Evolutionary conservation across 2,797 vertebrate species (phyloP).

Genomic region (Schizopygopsis pylzovi): DNA sequence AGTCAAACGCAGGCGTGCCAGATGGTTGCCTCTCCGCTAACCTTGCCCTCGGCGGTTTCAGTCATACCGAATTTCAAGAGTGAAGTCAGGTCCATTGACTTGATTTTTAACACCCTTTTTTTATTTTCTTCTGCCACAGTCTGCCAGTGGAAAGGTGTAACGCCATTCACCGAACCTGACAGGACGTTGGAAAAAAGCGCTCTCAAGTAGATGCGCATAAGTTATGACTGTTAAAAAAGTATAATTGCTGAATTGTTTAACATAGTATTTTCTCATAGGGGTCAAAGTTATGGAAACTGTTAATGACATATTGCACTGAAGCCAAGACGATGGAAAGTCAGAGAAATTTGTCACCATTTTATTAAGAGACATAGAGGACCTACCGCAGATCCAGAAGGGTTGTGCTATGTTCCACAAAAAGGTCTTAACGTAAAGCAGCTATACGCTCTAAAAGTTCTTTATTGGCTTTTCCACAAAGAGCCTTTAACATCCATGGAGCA

Average conservation of each 20-base stretch:
- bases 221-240: slow-evolving; percentile 25
- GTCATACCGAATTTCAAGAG: slow-evolving; percentile 75
- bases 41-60: slow-evolving; percentile 83
- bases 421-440: background rate
- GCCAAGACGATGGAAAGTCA: slow-evolving; percentile 76
- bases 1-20: slow-evolving; percentile 85
- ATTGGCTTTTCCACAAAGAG: background rate
- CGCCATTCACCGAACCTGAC: slow-evolving; percentile 74
- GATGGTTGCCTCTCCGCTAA: slow-evolving; percentile 85
- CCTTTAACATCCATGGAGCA: background rate
- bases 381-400: slow-evolving; percentile 65
- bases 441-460: background rate
- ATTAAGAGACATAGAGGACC: slow-evolving; percentile 73
- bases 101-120: slow-evolving; percentile 51
- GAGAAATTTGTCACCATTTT: slow-evolving; percentile 84
- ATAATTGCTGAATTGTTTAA: slow-evolving; percentile 40
- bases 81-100: slow-evolving; percentile 70
- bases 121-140: slow-evolving; percentile 47
- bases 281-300: slow-evolving; percentile 86
- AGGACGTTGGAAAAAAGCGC: slow-evolving; percentile 75
- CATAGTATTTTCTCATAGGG: slow-evolving; percentile 64
- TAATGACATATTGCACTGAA: slow-evolving; percentile 83
- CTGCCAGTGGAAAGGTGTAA: slow-evolving; percentile 75
- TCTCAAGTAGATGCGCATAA: slow-evolving; percentile 78
- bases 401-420: background rate